Evolutionary conservation across 2,113 vertebrate species (phyloP), one percentile per base, ranked within the genome.

Genomic region (Falco punctatus): DNA sequence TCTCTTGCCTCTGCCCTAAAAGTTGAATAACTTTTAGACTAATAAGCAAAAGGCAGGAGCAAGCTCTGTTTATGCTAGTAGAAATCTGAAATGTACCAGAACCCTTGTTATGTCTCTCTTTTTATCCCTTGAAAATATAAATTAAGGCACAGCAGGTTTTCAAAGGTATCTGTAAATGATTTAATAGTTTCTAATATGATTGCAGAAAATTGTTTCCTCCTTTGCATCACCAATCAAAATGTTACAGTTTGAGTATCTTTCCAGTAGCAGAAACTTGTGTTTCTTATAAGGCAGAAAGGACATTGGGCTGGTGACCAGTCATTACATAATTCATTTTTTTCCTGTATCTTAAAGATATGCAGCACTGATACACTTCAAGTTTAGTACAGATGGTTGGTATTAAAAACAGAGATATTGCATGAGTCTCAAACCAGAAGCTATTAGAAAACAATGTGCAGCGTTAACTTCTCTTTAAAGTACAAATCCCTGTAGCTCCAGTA

Each of bases 1-100:
- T 96, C 80, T 92, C 90, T 80, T 54, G 52, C 64, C 89, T 79
- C 81, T 88, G 83, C 80, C 61, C 33, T 88, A 46, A 69, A 90
- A 90, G 44, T 28, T 83, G 81, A 73, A 59, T 32, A 87, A 21
- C 15, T 90, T 95, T 77, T 73, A 94, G 49, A 73, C 44, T 94
- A 75, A 75, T 52, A 85, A 92, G 77, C 70, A 88, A 61, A 27
- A 92, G 59, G 28, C 57, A 91, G 58, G 33, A 82, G 22, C 35
- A 82, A 88, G 32, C 15, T 38, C 16, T 85, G 33, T 75, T 91
- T 73, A 42, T 88, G 22, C 14, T 64, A 44, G 24, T 20, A 30
- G 61, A 72, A 85, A 19, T 44, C 70, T 93, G 71, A 85, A 75
- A 69, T 54, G 35, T 54, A 46, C 17, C 64, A 91, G 85, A 73